Conservation (phyloP, 2,888 invertebrate species). For the Apamea epomidion region DNA sequence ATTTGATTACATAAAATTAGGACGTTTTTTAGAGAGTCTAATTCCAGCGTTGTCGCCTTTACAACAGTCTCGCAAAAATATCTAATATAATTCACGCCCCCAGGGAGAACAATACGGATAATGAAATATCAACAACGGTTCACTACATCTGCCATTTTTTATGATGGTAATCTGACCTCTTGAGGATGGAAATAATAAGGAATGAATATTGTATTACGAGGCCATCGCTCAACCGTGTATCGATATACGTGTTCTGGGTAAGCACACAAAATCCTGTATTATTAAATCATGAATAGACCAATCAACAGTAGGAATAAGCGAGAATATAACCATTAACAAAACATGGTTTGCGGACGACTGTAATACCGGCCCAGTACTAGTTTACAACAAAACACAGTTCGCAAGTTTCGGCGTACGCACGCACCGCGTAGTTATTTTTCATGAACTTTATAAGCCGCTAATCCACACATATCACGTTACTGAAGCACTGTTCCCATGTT, state of each 20-base stretch:
- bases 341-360: not conserved
- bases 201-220: conserved; percentile 55
- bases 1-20: conserved; percentile 83
- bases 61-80: conserved; percentile 79
- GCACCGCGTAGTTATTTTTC: conserved; percentile 68
- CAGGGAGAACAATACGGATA: conserved; percentile 77
- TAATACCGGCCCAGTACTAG: conserved; percentile 13
- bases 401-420: conserved; percentile 29
- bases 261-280: not conserved
- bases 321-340: conserved; percentile 19
- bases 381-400: conserved; percentile 40
- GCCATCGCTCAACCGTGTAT: conserved; percentile 17
- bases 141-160: conserved; percentile 68
- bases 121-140: conserved; percentile 82
- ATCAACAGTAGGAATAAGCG: conserved; percentile 17
- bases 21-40: conserved; percentile 78
- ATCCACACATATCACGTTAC: conserved; percentile 75
- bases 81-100: conserved; percentile 77
- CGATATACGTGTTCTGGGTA: conserved; percentile 3
- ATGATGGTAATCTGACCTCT: conserved; percentile 47
- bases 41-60: conserved; percentile 80
- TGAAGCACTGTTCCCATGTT: conserved; percentile 75
- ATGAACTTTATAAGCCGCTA: conserved; percentile 75
- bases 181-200: conserved; percentile 37
- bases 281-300: conserved; percentile 22